These are phyloP conservation scores for Regulus satrapa DNA, from an alignment of 2,113 vertebrate species.

Conservation along the genomic window DNA sequence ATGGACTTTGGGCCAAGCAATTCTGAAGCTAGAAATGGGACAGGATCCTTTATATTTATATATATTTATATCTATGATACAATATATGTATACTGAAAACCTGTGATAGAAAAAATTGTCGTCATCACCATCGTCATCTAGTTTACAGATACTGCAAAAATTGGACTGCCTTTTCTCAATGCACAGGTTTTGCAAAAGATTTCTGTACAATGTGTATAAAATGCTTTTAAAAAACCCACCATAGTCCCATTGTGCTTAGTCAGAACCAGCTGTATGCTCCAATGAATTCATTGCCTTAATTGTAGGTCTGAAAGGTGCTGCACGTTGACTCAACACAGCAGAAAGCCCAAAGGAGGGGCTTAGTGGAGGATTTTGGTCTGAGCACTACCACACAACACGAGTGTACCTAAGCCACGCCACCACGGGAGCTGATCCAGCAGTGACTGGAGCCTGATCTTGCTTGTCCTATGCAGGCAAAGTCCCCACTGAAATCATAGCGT, in stretches of 20 bases:
- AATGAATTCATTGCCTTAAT: conserved; percentile 54
- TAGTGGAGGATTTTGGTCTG: background rate
- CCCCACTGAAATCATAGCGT: background rate
- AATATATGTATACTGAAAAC: conserved; percentile 67
- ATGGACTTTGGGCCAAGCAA: conserved; percentile 58
- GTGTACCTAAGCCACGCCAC: background rate
- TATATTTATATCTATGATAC: conserved; percentile 59
- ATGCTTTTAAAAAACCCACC: conserved; percentile 66
- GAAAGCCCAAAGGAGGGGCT: conserved; percentile 57
- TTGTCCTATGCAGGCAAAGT: background rate
- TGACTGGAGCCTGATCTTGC: background rate
- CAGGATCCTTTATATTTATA: conserved; percentile 55
- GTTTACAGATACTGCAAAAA: conserved; percentile 69
- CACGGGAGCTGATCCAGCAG: background rate
- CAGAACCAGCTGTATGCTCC: conserved; percentile 69
- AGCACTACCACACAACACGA: conserved; percentile 7
- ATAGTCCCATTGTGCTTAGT: conserved; percentile 76
- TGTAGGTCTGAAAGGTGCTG: conserved; percentile 38
- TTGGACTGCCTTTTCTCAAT: conserved; percentile 67
- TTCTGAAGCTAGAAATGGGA: conserved; percentile 57
- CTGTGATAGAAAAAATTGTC: conserved; percentile 69
- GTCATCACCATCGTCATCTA: conserved; percentile 34
- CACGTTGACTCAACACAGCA: conserved; percentile 43
- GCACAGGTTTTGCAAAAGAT: conserved; percentile 75
- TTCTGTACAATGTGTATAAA: conserved; percentile 81